Evolutionary conservation across 2,797 vertebrate species (phyloP).

Genomic region (Sebastes ruberrimus): DNA sequence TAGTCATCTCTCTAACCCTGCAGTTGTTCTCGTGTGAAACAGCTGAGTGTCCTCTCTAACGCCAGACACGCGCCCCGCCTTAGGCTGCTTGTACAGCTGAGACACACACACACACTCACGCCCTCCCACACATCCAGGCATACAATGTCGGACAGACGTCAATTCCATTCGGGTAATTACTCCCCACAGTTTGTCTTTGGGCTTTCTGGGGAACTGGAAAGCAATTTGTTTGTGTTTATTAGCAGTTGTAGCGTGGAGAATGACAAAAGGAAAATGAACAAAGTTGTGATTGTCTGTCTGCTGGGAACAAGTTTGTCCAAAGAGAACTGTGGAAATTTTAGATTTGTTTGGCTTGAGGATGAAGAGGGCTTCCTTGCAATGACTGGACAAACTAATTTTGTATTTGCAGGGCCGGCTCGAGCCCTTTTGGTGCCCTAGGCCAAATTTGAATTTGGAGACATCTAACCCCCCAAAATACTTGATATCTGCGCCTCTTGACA

Average conservation of each 20-base stretch:
- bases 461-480: too few relatives aligned
- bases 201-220: not conserved
- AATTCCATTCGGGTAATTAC: not conserved
- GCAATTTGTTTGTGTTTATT: slow-evolving; percentile 15
- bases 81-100: slow-evolving; percentile 9
- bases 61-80: slow-evolving; percentile 25
- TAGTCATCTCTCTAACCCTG: not conserved
- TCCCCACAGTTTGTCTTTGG: not conserved
- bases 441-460: too few relatives aligned
- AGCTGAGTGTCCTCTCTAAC: slow-evolving; percentile 47
- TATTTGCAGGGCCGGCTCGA: not conserved
- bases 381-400: not conserved
- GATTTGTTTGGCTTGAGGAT: not conserved
- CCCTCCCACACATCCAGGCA: not conserved
- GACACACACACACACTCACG: not conserved
- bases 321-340: not conserved
- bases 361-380: not conserved
- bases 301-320: not conserved
- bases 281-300: not conserved
- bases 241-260: not conserved
- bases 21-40: slow-evolving; percentile 41
- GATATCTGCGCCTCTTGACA: too few relatives aligned
- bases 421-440: too few relatives aligned
- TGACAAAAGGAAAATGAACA: not conserved
- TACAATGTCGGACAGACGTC: not conserved